Evolutionary conservation across 2,888 invertebrate species (phyloP).

Genomic region (Caenorhabditis sp.): DNA sequence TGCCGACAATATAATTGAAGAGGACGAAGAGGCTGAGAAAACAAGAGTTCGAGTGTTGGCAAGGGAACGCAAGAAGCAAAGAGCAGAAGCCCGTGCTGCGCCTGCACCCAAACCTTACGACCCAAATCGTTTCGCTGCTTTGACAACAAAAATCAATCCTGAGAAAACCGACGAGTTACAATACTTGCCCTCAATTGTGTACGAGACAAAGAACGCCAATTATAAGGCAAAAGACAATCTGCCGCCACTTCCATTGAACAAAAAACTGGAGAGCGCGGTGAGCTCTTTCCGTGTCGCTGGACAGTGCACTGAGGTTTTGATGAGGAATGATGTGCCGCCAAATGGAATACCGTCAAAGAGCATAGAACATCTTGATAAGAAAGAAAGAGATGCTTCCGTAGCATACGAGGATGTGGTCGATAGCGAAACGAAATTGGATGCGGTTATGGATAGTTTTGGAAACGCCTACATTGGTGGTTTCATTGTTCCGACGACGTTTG

Average conservation of each 20-base stretch:
- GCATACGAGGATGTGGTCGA: too few relatives aligned
- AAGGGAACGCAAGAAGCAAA: background rate
- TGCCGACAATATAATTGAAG: background rate
- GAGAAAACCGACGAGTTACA: background rate
- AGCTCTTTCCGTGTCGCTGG: background rate
- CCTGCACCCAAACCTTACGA: background rate
- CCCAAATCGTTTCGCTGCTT: background rate
- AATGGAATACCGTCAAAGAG: too few relatives aligned
- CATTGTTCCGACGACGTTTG: background rate
- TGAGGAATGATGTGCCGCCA: background rate
- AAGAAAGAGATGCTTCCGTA: too few relatives aligned
- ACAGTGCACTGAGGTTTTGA: background rate
- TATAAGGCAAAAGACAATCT: background rate
- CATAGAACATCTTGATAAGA: too few relatives aligned
- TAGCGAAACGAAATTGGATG: background rate
- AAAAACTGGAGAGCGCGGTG: background rate
- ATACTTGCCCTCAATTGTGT: background rate
- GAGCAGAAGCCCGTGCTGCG: background rate
- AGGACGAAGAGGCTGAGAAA: background rate
- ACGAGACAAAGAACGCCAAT: background rate
- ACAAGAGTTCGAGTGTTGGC: background rate
- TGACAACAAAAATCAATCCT: background rate
- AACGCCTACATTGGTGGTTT: slow-evolving; percentile 1
- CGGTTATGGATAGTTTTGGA: background rate
- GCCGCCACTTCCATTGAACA: background rate